Conservation (phyloP, 2,113 vertebrate genomes). For the Pseudopipra pipra region DNA sequence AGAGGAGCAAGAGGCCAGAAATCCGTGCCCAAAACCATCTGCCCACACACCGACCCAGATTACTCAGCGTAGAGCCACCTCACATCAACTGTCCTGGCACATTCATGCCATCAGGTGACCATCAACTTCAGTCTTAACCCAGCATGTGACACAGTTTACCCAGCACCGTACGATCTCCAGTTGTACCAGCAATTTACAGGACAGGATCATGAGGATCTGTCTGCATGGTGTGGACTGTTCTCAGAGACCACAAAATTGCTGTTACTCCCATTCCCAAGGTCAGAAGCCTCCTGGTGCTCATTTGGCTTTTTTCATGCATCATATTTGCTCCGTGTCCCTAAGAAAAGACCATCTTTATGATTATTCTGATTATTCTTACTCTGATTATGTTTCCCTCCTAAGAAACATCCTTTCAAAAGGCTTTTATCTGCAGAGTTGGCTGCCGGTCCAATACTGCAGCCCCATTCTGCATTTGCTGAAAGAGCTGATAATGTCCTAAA, state of each 20-base stretch:
- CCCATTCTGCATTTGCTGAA: conserved; percentile 52
- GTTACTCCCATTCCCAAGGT: neutral
- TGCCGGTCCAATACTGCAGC: conserved; percentile 8
- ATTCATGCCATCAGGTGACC: neutral
- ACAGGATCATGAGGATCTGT: neutral
- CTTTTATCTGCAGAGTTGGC: conserved; percentile 42
- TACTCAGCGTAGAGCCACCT: neutral
- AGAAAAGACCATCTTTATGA: neutral
- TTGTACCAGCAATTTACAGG: neutral
- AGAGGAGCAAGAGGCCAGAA: neutral
- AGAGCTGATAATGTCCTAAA: conserved; percentile 32
- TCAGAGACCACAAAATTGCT: neutral
- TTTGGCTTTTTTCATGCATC: neutral
- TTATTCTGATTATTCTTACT: neutral
- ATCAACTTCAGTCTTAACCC: neutral
- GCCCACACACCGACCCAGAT: neutral
- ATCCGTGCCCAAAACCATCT: neutral
- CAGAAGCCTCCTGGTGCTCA: neutral
- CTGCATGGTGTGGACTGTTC: neutral
- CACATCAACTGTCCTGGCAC: neutral
- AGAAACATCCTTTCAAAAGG: conserved; percentile 43
- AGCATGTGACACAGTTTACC: neutral
- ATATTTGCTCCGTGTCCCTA: neutral
- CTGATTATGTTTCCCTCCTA: conserved; percentile 51
- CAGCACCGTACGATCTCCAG: accelerated